Conservation (phyloP, 2,888 invertebrate species). For the Zootermopsis nevadensis region DNA sequence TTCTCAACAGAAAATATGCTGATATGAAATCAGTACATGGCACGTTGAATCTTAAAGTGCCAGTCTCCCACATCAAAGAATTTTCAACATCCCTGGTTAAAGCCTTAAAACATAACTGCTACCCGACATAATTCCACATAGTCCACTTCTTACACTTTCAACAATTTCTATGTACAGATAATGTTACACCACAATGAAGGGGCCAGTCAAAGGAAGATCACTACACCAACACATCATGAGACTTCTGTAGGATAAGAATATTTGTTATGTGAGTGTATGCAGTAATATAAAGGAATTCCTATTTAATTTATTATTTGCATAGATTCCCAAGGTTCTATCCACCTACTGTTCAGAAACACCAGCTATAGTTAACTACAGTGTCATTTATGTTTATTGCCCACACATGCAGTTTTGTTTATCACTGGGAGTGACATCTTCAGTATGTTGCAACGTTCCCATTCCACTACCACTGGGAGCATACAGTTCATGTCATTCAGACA, state of each 20-base stretch:
- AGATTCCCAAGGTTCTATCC: not conserved
- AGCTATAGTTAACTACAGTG: not conserved
- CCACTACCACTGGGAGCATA: not conserved
- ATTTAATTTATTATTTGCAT: not conserved
- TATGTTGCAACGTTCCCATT: not conserved
- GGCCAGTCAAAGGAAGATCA: not conserved
- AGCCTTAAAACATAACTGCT: conserved; percentile 3
- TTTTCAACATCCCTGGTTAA: too few species aligned
- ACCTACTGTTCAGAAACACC: not conserved
- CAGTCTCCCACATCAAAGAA: too few species aligned
- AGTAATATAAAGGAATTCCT: not conserved
- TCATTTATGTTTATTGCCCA: not conserved
- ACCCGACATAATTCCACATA: not conserved
- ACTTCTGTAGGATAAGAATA: not conserved
- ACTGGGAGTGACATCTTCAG: not conserved
- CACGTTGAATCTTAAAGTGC: too few species aligned
- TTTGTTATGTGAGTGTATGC: not conserved
- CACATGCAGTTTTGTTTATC: conserved; percentile 6
- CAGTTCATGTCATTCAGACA: conserved; percentile 36
- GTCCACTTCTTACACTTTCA: not conserved
- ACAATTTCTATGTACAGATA: conserved; percentile 15
- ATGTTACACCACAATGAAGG: not conserved
- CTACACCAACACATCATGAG: not conserved
- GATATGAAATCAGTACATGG: too few species aligned
- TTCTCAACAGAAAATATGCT: too few species aligned